Evolutionary conservation across 2,888 invertebrate species (phyloP), one percentile per base, ranked within the genome.

Genomic region (Stenichneumon culpator): DNA sequence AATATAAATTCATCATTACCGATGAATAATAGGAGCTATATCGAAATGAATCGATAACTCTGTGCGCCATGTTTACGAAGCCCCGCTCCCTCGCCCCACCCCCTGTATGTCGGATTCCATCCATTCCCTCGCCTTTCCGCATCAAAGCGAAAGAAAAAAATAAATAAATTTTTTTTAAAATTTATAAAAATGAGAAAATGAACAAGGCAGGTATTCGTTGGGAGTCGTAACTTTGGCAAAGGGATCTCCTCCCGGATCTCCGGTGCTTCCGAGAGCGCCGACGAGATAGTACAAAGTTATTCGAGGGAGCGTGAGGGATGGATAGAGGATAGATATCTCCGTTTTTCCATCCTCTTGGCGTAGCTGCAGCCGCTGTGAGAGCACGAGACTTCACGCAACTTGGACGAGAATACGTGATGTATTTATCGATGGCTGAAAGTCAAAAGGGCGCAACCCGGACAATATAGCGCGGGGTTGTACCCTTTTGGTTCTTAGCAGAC

Each of bases 221-320:
- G 80, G 60, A 86, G 82, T 79, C 39, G 75, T 86, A 82, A 89
- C 84, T 88, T 88, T 86, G 39, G 74, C 52, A 79, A 79, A 84
- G 81, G 85, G 74, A 82, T 82, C 67, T 70, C 65, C 68, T 77
- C 65, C 86, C 67, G 63, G 44, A 82, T 85, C 79, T 86, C 82
- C 14, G 81, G 63, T 11, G 28, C 32, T 28, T 28, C 16, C 22
- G 39, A 77, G 63, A 16, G 28, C 63, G 4, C 32, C 16, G 28
- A 28, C 32, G 63, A 50, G 63, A 39, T 74, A 87, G 87, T 73
- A 83, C 79, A 88, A 89, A 89, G 87, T 90, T 89, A 84, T 89
- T 87, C 85, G 80, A 65, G 65, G 77, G 77, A 83, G 79, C 65
- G 83, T 70, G 83, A 82, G 77, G 69, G 84, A 87, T 82, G 74